These are phyloP conservation scores for Balearica regulorum DNA, from an alignment of 2,797 vertebrate species.

Conservation along the genomic window DNA sequence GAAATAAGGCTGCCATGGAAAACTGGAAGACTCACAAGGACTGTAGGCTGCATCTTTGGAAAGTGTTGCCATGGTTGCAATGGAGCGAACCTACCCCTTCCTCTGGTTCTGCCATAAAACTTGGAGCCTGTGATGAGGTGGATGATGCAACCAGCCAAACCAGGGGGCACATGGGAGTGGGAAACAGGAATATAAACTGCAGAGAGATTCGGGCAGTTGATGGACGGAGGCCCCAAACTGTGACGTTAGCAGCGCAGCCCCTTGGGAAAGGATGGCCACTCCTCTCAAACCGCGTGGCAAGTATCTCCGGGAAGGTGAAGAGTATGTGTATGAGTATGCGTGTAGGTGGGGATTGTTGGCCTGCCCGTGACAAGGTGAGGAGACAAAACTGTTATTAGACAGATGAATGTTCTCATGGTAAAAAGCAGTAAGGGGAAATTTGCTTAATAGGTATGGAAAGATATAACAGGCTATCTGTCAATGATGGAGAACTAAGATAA, in stretches of 20 bases:
- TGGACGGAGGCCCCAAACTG: neutral
- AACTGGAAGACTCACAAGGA: constrained; percentile 37
- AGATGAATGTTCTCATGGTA: neutral
- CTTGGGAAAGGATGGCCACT: neutral
- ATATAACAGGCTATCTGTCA: neutral
- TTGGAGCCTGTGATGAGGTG: neutral
- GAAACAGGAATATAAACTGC: neutral
- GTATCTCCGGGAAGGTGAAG: neutral
- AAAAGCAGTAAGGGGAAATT: neutral
- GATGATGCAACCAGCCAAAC: neutral
- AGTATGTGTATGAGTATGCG: neutral
- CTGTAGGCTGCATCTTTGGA: constrained; percentile 13
- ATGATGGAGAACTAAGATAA: neutral
- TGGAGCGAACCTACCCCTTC: neutral
- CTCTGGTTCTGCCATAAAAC: neutral
- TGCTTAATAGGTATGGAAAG: neutral
- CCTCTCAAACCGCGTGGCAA: neutral
- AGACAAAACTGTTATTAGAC: neutral
- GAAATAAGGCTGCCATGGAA: constrained; percentile 10
- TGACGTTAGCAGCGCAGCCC: neutral
- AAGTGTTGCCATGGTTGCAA: constrained; percentile 54
- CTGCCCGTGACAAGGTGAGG: neutral
- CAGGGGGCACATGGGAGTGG: neutral
- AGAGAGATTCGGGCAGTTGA: neutral
- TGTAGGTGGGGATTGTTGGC: neutral